Evolutionary conservation across 2,113 vertebrate species (phyloP).

Genomic region (Triplophysa tibetana): DNA sequence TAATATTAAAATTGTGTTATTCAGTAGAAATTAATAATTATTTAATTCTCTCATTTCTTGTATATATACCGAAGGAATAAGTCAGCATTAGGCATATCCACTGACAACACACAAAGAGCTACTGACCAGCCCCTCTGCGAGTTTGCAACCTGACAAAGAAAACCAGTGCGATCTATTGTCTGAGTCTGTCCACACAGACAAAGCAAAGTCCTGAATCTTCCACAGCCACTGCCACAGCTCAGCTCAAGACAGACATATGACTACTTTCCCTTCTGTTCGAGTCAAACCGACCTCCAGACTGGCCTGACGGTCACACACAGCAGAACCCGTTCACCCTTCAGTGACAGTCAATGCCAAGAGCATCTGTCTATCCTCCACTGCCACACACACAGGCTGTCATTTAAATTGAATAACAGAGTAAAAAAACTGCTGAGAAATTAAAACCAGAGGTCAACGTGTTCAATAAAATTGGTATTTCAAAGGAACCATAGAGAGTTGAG

Average conservation of each 20-base stretch:
- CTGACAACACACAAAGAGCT: slow-evolving; percentile 23
- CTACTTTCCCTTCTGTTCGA: slow-evolving; percentile 27
- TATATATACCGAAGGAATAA: not conserved
- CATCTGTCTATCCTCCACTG: not conserved
- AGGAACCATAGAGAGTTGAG: not conserved
- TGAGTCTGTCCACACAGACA: slow-evolving; percentile 23
- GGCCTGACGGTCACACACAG: slow-evolving; percentile 32
- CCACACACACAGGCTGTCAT: not conserved
- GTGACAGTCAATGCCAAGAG: slow-evolving; percentile 47
- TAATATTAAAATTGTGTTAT: too few species aligned
- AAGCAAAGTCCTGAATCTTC: slow-evolving; percentile 35
- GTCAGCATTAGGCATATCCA: not conserved
- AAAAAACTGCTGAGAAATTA: not conserved
- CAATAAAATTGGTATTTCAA: not conserved
- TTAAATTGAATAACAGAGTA: not conserved
- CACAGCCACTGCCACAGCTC: slow-evolving; percentile 1
- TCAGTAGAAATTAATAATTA: too few species aligned
- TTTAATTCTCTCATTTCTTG: not conserved
- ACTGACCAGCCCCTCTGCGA: slow-evolving; percentile 23
- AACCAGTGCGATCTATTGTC: slow-evolving; percentile 36
- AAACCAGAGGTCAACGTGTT: not conserved
- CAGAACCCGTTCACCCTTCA: slow-evolving; percentile 31
- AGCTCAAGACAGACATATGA: not conserved
- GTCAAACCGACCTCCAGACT: slow-evolving; percentile 24
- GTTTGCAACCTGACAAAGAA: slow-evolving; percentile 23